Conservation (phyloP, 1,140 invertebrate species). For the Cherax quadricarinatus region DNA sequence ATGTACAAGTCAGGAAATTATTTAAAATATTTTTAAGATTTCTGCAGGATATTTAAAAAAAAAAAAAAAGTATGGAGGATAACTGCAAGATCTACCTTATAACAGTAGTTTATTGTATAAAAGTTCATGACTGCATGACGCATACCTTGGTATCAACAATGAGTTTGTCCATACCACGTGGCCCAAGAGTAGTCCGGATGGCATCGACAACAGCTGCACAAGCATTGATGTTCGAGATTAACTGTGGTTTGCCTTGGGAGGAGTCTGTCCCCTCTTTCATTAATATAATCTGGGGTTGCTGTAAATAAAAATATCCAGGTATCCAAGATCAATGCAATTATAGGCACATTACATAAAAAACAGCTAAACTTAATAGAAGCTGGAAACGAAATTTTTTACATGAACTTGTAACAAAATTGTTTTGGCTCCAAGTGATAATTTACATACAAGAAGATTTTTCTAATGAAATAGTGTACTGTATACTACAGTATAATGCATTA, state of each 20-base stretch:
- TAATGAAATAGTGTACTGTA: too few species aligned
- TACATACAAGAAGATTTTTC: too few species aligned
- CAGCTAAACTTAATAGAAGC: too few species aligned
- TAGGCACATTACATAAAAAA: too few species aligned
- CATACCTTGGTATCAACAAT: constrained; percentile 88
- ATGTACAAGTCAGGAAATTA: too few species aligned
- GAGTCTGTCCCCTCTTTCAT: constrained; percentile 98
- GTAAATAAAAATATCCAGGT: constrained; percentile 74
- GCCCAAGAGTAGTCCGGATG: constrained; percentile 96
- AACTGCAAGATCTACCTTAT: background rate
- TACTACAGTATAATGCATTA: too few species aligned
- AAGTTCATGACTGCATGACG: background rate
- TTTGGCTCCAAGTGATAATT: too few species aligned
- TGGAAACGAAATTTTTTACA: too few species aligned
- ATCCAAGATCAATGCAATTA: too few species aligned
- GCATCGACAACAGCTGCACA: constrained; percentile 97
- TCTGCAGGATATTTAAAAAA: background rate
- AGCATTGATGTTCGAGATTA: constrained; percentile 99
- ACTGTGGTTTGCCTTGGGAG: constrained; percentile 95
- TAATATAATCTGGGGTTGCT: constrained; percentile 98
- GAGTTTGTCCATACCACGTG: constrained; percentile 99
- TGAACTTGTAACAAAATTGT: too few species aligned
- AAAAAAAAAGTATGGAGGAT: too few species aligned
- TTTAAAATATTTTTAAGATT: too few species aligned
- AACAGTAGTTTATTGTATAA: background rate